Evolutionary conservation across 2,888 invertebrate genomes (phyloP).

Genomic region (Leucoptera coffeella): DNA sequence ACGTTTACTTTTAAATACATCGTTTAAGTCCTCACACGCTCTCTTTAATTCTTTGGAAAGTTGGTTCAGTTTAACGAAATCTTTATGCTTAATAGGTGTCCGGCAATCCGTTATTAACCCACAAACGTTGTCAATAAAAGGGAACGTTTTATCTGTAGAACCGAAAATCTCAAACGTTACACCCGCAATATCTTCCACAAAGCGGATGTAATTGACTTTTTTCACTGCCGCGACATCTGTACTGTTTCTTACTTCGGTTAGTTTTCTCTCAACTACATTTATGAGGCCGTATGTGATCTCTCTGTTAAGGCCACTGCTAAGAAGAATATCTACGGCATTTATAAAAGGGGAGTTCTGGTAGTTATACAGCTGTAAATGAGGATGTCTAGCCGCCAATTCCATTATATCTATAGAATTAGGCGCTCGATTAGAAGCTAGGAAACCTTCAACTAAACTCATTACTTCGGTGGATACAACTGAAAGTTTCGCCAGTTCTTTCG

Average conservation of each 20-base stretch:
- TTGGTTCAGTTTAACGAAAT: constrained; percentile 41
- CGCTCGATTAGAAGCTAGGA: constrained; percentile 39
- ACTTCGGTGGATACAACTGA: constrained; percentile 57
- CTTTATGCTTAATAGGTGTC: constrained; percentile 40
- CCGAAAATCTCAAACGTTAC: constrained; percentile 45
- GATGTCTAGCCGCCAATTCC: constrained; percentile 33
- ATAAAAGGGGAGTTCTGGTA: constrained; percentile 45
- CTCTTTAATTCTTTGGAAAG: constrained; percentile 37
- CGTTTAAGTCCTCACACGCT: constrained; percentile 40
- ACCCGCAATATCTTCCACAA: constrained; percentile 42
- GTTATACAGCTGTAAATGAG: constrained; percentile 38
- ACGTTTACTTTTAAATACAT: constrained; percentile 18
- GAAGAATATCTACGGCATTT: constrained; percentile 38
- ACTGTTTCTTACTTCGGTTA: constrained; percentile 33
- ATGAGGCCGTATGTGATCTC: constrained; percentile 45
- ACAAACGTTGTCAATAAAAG: constrained; percentile 36
- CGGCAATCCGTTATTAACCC: constrained; percentile 35
- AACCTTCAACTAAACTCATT: constrained; percentile 56
- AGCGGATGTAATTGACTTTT: constrained; percentile 39
- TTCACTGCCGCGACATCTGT: constrained; percentile 36
- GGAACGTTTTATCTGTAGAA: constrained; percentile 35
- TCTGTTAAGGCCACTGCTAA: constrained; percentile 42
- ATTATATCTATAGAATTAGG: constrained; percentile 43
- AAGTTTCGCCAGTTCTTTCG: constrained; percentile 49
- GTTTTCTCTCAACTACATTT: constrained; percentile 42